Conservation (phyloP, 2,888 invertebrate species). For the Diogma glabrata region DNA sequence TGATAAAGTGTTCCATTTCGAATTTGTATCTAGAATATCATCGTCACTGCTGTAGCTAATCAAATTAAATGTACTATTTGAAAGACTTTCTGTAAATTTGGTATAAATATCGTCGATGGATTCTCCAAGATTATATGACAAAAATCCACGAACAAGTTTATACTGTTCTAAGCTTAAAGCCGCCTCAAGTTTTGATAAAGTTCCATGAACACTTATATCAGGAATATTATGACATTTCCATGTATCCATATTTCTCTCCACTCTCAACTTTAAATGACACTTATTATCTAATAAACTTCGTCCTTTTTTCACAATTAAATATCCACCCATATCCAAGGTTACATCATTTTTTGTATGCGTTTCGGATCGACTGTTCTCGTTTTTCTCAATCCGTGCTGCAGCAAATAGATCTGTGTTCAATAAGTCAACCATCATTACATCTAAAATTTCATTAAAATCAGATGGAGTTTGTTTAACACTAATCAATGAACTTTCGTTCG, state of each 20-base stretch:
- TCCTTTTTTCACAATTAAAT: conserved; percentile 36
- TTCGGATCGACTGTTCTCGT: not conserved
- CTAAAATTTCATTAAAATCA: conserved; percentile 37
- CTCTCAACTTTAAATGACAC: conserved; percentile 64
- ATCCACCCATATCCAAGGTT: conserved; percentile 30
- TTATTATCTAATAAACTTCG: conserved; percentile 69
- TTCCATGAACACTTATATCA: conserved; percentile 75
- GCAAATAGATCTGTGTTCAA: conserved; percentile 59
- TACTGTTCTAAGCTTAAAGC: conserved; percentile 76
- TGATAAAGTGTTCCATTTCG: conserved; percentile 59
- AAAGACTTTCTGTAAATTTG: conserved; percentile 2
- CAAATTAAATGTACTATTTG: conserved; percentile 11
- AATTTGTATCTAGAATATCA: conserved; percentile 11
- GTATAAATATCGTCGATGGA: conserved; percentile 51
- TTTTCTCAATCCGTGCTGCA: conserved; percentile 34
- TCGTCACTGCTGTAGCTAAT: conserved; percentile 26
- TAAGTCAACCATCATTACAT: conserved; percentile 52
- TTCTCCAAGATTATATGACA: conserved; percentile 85
- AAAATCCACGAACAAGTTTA: conserved; percentile 72
- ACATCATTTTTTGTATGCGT: conserved; percentile 16
- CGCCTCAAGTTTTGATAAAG: conserved; percentile 72
- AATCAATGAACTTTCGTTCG: conserved; percentile 37
- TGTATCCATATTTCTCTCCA: conserved; percentile 70
- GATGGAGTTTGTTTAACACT: conserved; percentile 24
- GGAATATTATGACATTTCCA: conserved; percentile 48